phyloP scores from a whole-genome alignment of 2,888 invertebrate species.

The Drosophila heteroneura region DNA sequence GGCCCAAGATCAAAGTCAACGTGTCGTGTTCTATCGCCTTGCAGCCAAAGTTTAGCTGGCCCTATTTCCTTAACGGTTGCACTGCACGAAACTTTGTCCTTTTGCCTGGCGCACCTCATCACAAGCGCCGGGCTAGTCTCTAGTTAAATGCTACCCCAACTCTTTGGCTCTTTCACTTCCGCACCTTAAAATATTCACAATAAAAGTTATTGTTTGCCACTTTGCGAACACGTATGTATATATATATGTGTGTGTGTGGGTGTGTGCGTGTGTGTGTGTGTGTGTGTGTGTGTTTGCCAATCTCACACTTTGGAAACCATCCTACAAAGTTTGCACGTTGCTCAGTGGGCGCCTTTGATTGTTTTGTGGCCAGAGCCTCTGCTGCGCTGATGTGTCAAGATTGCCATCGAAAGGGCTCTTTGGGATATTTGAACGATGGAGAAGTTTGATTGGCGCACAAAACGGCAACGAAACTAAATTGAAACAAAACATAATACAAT shows the following conservation, averaged over 20 bases:
- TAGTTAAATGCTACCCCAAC: slow-evolving; percentile 13
- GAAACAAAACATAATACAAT: slow-evolving; percentile 19
- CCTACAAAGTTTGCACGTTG: slow-evolving; percentile 34
- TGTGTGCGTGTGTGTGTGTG: slow-evolving; percentile 9
- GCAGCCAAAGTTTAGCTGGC: slow-evolving; percentile 63
- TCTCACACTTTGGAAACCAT: slow-evolving; percentile 19
- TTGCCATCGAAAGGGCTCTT: slow-evolving; percentile 45
- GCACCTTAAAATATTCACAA: slow-evolving; percentile 72
- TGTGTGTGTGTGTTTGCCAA: slow-evolving; percentile 34
- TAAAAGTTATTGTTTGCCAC: slow-evolving; percentile 76
- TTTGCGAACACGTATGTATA: slow-evolving; percentile 20
- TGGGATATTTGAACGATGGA: slow-evolving; percentile 35
- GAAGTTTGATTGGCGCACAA: slow-evolving; percentile 43
- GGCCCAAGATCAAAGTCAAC: slow-evolving; percentile 76
- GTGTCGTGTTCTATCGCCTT: slow-evolving; percentile 63
- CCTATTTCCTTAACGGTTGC: slow-evolving; percentile 57
- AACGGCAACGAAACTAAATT: slow-evolving; percentile 30
- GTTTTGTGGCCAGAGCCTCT: slow-evolving; percentile 63
- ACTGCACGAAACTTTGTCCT: slow-evolving; percentile 74
- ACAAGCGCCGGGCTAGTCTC: not conserved
- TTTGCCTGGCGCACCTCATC: slow-evolving; percentile 31
- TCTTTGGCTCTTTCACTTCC: slow-evolving; percentile 44
- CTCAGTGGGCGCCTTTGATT: slow-evolving; percentile 64
- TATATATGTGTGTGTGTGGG: not conserved
- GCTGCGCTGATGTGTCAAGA: slow-evolving; percentile 39